Evolutionary conservation across 2,113 vertebrate species (phyloP).

Genomic region (Ariopsis seemanni): DNA sequence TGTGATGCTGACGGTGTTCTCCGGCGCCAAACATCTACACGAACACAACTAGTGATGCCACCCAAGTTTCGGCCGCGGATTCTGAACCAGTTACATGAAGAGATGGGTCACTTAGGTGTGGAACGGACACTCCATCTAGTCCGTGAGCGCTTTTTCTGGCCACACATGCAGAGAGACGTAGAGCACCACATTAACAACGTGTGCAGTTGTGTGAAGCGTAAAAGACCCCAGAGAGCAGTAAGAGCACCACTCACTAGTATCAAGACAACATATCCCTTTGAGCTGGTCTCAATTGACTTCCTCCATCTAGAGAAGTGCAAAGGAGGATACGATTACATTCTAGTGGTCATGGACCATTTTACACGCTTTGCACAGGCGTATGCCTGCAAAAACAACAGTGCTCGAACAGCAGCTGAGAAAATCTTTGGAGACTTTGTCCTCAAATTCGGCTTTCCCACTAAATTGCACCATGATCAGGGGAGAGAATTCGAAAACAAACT

Average conservation of each 20-base stretch:
- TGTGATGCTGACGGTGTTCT: background rate
- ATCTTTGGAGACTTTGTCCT: background rate
- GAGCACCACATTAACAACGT: background rate
- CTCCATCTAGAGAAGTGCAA: background rate
- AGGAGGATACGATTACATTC: background rate
- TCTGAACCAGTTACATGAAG: background rate
- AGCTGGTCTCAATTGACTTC: background rate
- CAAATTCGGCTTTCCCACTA: background rate
- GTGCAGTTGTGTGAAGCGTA: background rate
- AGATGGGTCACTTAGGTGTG: background rate
- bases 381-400: background rate
- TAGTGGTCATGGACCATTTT: background rate
- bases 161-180: background rate
- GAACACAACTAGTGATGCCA: background rate
- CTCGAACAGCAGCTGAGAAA: background rate
- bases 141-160: background rate
- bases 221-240: background rate
- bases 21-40: rapidly evolving
- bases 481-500: background rate
- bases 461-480: background rate
- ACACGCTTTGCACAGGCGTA: background rate
- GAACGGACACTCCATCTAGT: background rate
- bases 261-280: background rate
- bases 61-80: background rate
- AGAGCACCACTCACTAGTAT: background rate